phyloP scores from a whole-genome alignment of 2,113 vertebrate genomes.

The Percina caprodes region DNA sequence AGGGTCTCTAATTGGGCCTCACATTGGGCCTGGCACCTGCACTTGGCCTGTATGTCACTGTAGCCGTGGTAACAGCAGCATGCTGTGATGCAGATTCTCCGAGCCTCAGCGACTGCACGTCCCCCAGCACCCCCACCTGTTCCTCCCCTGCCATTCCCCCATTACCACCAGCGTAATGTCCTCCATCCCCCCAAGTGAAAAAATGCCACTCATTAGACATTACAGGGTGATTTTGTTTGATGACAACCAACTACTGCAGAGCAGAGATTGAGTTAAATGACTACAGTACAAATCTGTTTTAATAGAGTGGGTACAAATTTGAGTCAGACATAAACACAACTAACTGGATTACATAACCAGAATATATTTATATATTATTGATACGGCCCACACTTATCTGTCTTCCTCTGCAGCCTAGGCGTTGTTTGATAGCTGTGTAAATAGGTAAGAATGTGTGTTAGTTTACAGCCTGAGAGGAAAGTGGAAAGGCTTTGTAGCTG shows the following conservation, averaged over 20 bases:
- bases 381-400: not conserved
- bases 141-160: slow-evolving; percentile 45
- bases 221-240: slow-evolving; percentile 54
- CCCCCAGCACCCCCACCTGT: slow-evolving; percentile 37
- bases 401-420: not conserved
- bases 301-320: slow-evolving; percentile 1
- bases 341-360: slow-evolving; percentile 31
- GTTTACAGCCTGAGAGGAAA: not conserved
- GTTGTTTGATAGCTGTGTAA: not conserved
- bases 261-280: slow-evolving; percentile 26
- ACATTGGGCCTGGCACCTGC: slow-evolving; percentile 80
- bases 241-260: slow-evolving; percentile 19
- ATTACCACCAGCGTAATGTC: slow-evolving; percentile 58
- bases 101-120: slow-evolving; percentile 50
- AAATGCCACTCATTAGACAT: slow-evolving; percentile 60
- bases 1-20: slow-evolving; percentile 83
- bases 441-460: not conserved
- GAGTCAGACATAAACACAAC: slow-evolving; percentile 8
- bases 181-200: slow-evolving; percentile 50
- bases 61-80: slow-evolving; percentile 84
- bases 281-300: not conserved
- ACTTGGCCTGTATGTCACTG: slow-evolving; percentile 75
- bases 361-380: slow-evolving; percentile 7
- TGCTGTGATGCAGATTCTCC: slow-evolving; percentile 72
- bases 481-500: not conserved